phyloP scores from a whole-genome alignment of 2,888 invertebrate genomes.

The Coenonympha glycerion region DNA sequence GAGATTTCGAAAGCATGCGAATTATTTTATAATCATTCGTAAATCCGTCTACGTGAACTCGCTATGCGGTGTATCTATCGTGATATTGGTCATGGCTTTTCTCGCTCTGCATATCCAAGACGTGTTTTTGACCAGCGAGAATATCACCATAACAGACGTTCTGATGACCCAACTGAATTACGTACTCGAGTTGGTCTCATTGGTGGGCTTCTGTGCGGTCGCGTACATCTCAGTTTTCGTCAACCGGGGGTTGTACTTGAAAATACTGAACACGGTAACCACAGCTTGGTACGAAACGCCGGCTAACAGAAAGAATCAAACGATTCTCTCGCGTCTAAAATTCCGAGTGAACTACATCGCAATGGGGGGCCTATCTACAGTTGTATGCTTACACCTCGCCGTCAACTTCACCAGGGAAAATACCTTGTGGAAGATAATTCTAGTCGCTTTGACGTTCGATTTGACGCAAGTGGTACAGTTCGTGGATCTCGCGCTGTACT shows the following conservation, averaged over 20 bases:
- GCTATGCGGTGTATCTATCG: slow-evolving; percentile 39
- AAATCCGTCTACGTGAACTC: slow-evolving; percentile 53
- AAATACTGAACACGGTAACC: slow-evolving; percentile 45
- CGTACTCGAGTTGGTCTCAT: slow-evolving; percentile 42
- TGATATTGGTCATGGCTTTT: slow-evolving; percentile 40
- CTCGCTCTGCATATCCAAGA: slow-evolving; percentile 41
- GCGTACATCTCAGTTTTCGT: slow-evolving; percentile 44
- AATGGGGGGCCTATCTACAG: slow-evolving; percentile 31
- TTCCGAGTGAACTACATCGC: slow-evolving; percentile 37
- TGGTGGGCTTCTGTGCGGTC: slow-evolving; percentile 37
- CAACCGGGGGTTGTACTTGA: slow-evolving; percentile 44
- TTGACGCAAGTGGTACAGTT: slow-evolving; percentile 56
- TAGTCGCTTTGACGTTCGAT: slow-evolving; percentile 46
- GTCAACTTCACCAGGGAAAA: slow-evolving; percentile 47
- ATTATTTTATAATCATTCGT: slow-evolving; percentile 33
- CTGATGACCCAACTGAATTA: slow-evolving; percentile 54
- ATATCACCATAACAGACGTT: slow-evolving; percentile 39
- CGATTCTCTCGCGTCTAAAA: slow-evolving; percentile 35
- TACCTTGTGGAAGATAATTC: slow-evolving; percentile 49
- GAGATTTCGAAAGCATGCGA: slow-evolving; percentile 28
- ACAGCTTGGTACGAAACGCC: slow-evolving; percentile 37
- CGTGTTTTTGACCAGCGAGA: slow-evolving; percentile 36
- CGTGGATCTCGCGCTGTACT: slow-evolving; percentile 43
- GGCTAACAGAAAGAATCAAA: slow-evolving; percentile 30
- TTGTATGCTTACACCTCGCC: slow-evolving; percentile 37